These are phyloP conservation scores for Eira barbara DNA, from an alignment of 2,113 vertebrate genomes.

Conservation along the genomic window DNA sequence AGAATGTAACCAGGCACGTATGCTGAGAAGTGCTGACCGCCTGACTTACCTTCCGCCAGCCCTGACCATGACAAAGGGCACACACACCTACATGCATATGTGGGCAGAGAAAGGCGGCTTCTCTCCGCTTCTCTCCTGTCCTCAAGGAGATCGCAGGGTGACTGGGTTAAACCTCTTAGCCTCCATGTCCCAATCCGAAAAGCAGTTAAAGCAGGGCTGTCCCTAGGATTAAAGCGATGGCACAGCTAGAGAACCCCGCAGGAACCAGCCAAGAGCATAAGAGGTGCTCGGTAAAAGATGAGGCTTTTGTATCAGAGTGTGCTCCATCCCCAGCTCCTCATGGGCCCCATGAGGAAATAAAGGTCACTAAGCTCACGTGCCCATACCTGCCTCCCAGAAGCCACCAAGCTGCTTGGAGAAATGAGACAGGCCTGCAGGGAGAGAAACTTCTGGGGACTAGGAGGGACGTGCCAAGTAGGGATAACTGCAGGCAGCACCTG, in stretches of 20 bases:
- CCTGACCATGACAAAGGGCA: not conserved
- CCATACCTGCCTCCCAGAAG: not conserved
- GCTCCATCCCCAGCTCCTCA: not conserved
- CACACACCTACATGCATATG: not conserved
- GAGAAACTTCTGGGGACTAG: not conserved
- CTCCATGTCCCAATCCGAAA: accelerated
- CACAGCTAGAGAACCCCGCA: not conserved
- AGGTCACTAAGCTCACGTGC: not conserved
- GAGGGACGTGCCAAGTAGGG: not conserved
- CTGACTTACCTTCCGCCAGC: not conserved
- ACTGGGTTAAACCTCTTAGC: not conserved
- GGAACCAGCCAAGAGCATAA: not conserved
- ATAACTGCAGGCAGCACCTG: too few relatives aligned
- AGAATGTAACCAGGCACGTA: not conserved
- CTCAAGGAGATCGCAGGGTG: not conserved
- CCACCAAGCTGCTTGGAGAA: not conserved
- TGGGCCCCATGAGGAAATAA: not conserved
- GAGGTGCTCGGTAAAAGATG: not conserved
- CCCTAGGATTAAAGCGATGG: too few relatives aligned
- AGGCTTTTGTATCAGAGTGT: not conserved
- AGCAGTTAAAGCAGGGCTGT: not conserved
- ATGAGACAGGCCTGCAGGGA: not conserved
- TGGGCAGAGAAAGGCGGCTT: not conserved
- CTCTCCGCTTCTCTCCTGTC: not conserved
- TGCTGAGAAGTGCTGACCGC: not conserved